A percentile compares a stretch with the other conserved stretches of the same genome.
These are phyloP conservation scores for Gorsachius magnificus DNA, from an alignment of 2,797 vertebrate species.

Conservation along the genomic window DNA sequence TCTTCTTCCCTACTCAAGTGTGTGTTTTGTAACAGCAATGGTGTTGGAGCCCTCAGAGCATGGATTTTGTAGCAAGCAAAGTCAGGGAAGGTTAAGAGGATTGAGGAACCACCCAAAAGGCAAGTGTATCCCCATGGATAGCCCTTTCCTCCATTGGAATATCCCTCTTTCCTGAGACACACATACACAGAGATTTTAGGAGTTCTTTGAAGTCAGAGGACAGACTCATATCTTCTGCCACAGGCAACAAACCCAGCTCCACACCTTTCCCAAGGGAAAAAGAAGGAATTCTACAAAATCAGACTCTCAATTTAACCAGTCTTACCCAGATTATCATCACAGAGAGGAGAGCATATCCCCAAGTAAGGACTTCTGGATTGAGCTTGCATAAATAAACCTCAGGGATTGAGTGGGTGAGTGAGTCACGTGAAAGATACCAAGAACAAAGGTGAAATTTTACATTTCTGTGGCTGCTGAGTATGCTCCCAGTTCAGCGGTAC, in stretches of 20 bases:
- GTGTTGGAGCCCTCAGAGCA: background rate
- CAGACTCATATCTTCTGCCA: background rate
- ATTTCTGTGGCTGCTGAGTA: background rate
- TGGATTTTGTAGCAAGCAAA: background rate
- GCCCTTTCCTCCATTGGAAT: background rate
- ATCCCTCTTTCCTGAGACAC: background rate
- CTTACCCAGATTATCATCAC: background rate
- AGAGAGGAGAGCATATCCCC: background rate
- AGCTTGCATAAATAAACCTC: conserved; percentile 17
- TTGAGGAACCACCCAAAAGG: background rate
- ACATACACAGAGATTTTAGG: background rate
- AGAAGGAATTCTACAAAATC: background rate
- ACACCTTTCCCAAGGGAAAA: background rate
- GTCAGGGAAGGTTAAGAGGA: background rate
- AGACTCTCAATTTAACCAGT: background rate
- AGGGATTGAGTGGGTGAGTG: conserved; percentile 2
- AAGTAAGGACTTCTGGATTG: conserved; percentile 1
- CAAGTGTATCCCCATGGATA: background rate
- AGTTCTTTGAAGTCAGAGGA: background rate
- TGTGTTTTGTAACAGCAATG: background rate
- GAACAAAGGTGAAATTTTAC: background rate
- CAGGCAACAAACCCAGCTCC: background rate
- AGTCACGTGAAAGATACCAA: conserved; percentile 19
- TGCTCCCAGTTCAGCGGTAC: background rate
- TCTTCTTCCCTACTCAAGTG: background rate